Base-by-base conservation (phyloP, 2,888 invertebrate genomes). In the Ellobium chinense region DNA sequence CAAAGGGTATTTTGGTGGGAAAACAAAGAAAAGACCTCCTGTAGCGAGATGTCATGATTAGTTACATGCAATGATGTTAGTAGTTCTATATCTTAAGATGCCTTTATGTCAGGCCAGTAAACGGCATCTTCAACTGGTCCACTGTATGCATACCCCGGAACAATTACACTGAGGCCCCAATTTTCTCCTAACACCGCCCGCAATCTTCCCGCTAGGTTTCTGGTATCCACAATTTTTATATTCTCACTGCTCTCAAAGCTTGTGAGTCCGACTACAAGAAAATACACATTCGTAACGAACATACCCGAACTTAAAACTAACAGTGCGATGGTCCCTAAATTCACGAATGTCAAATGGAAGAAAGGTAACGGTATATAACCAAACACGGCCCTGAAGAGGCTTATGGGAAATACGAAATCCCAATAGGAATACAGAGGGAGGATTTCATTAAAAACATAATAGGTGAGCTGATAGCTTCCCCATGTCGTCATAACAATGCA, bases 101-200 rank as follows among this genome's bases (percentile, higher is more conserved):
- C 62, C 12, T 63, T 72, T 2, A 77, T 68, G 21, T 65, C 24
- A 62, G 87, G 86, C 91, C 91, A 91, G 18, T 78, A 77, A 27
- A 90, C 80, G 0, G 89, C 88, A 73, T 91, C 87, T 14, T 90
- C 90, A 14, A 80, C 72, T 0, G 85, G 85, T 14, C 85, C 84
- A 65, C 82, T 87, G 56, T 87, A 36, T 66, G 78, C 82, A 80
- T 90, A 89, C 21, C 88, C 72, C 3, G 91, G 91, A 24, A 91
- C 27, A 3, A 91, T 34, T 66, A 91, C 88, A 65, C 89, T 89
- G 14, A 89, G 77, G n/a, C 82, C 56, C 90, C 90, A 91, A 68
- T 87, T 85, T 27, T 86, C 75, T 34, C 91, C 91, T 66, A 89
- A 90, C 36, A 90, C 90, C 12, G 86, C 85, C 39, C 74, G 65